Evolutionary conservation across 1,140 invertebrate genomes (phyloP).

Genomic region (Scylla paramamosain): DNA sequence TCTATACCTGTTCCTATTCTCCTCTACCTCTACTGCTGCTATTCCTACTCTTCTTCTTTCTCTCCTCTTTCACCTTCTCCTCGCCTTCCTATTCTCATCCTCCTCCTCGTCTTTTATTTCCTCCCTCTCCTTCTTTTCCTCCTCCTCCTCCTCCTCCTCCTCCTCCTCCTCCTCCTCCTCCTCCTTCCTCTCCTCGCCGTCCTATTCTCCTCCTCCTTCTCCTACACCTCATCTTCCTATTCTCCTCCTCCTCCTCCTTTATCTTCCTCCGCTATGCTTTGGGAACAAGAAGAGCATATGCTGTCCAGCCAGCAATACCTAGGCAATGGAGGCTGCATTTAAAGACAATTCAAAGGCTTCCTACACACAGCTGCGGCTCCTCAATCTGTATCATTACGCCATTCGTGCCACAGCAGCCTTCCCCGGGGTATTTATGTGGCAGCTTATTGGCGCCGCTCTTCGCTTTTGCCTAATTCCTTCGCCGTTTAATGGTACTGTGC

Average conservation of each 20-base stretch:
- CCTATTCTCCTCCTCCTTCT: no score
- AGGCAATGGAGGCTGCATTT: neutral
- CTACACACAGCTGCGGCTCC: neutral
- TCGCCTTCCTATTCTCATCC: neutral
- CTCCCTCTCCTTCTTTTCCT: no score
- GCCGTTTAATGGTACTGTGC: slow-evolving; percentile 27
- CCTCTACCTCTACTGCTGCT: neutral
- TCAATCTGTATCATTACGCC: slow-evolving; percentile 22
- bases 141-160: no score
- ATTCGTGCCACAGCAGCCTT: neutral
- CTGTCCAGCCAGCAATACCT: neutral
- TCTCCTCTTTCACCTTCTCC: neutral
- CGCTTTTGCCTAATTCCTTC: neutral
- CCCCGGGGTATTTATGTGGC: slow-evolving; percentile 44
- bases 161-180: no score
- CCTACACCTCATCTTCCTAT: no score
- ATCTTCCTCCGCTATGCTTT: neutral
- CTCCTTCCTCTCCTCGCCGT: no score
- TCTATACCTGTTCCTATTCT: neutral
- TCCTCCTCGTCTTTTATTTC: neutral
- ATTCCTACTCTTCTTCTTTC: neutral
- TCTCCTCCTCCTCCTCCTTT: no score
- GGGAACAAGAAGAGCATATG: neutral
- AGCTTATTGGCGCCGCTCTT: neutral
- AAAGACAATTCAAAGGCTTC: slow-evolving; percentile 30